Percentiles rank a stretch among this genome's conserved stretches.
phyloP scores from a whole-genome alignment of 2,888 invertebrate species.

The Ormyrus thymus region DNA sequence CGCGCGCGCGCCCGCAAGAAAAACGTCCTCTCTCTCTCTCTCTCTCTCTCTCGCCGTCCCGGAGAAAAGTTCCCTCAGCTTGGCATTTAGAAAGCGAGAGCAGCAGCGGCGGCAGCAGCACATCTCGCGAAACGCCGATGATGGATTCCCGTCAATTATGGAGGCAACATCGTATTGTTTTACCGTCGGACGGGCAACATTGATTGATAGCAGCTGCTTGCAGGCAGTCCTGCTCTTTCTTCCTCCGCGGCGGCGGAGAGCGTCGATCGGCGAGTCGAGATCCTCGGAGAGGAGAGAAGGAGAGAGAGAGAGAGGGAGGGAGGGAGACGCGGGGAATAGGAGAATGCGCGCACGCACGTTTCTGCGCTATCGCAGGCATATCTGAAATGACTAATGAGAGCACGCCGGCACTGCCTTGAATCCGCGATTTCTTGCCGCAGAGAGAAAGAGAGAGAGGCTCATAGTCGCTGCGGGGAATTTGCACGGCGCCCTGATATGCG shows the following conservation, averaged over 20 bases:
- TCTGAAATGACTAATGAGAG: constrained; percentile 58
- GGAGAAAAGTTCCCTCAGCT: constrained; percentile 29
- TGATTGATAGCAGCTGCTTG: constrained; percentile 67
- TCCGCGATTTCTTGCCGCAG: constrained; percentile 52
- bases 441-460: constrained; percentile 4
- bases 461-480: constrained; percentile 49
- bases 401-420: constrained; percentile 53
- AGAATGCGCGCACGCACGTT: constrained; percentile 42
- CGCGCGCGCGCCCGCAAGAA: constrained; percentile 32
- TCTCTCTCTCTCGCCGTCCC: not conserved
- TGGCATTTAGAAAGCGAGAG: constrained; percentile 49
- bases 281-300: constrained; percentile 26
- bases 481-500: constrained; percentile 26
- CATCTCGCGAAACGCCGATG: constrained; percentile 70
- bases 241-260: not conserved
- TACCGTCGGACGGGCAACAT: constrained; percentile 72
- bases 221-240: not conserved
- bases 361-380: constrained; percentile 52
- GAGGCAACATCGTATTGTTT: constrained; percentile 75
- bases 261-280: constrained; percentile 35
- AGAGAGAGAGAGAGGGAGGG: constrained; percentile 25
- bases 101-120: constrained; percentile 20
- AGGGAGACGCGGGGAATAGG: not conserved
- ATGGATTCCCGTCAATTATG: constrained; percentile 75
- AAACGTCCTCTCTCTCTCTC: constrained; percentile 30